Evolutionary conservation across 2,888 invertebrate genomes (phyloP).

Genomic region (Cyrtodaria siliqua): DNA sequence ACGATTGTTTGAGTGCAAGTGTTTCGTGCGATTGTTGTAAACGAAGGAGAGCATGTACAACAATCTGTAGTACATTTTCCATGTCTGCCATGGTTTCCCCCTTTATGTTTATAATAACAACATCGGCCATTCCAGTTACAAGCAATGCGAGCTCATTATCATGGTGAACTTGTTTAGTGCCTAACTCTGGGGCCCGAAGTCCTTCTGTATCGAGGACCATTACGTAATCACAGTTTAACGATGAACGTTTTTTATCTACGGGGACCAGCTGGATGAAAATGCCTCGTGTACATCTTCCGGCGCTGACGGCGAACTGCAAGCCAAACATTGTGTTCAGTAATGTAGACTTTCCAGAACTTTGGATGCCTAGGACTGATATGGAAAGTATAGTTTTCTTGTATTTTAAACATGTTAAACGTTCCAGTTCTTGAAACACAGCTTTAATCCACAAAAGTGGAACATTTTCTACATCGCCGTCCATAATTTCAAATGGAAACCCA

Average conservation of each 20-base stretch:
- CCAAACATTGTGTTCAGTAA: slow-evolving; percentile 53
- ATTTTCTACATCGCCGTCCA: slow-evolving; percentile 37
- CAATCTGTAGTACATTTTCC: slow-evolving; percentile 31
- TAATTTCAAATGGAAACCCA: slow-evolving; percentile 38
- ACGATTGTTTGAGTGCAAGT: slow-evolving; percentile 4
- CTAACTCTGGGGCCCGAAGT: slow-evolving; percentile 36
- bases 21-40: slow-evolving; percentile 24
- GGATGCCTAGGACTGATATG: slow-evolving; percentile 42
- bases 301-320: slow-evolving; percentile 32
- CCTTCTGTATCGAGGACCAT: slow-evolving; percentile 47
- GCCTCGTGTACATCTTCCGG: slow-evolving; percentile 48
- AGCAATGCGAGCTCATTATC: slow-evolving; percentile 47
- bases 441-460: slow-evolving; percentile 32
- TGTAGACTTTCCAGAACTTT: slow-evolving; percentile 55
- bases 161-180: background rate
- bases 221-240: slow-evolving; percentile 19
- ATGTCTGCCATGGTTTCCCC: slow-evolving; percentile 38
- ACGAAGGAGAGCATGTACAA: slow-evolving; percentile 35
- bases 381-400: slow-evolving; percentile 13
- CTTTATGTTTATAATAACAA: slow-evolving; percentile 37
- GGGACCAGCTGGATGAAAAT: slow-evolving; percentile 32
- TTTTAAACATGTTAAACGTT: background rate
- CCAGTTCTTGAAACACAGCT: slow-evolving; percentile 22
- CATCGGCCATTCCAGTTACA: slow-evolving; percentile 38
- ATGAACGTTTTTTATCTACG: background rate